Percentiles rank a stretch among this genome's conserved stretches.
These are phyloP conservation scores for Cebidichthys violaceus DNA, from an alignment of 2,113 vertebrate species.

Conservation along the genomic window DNA sequence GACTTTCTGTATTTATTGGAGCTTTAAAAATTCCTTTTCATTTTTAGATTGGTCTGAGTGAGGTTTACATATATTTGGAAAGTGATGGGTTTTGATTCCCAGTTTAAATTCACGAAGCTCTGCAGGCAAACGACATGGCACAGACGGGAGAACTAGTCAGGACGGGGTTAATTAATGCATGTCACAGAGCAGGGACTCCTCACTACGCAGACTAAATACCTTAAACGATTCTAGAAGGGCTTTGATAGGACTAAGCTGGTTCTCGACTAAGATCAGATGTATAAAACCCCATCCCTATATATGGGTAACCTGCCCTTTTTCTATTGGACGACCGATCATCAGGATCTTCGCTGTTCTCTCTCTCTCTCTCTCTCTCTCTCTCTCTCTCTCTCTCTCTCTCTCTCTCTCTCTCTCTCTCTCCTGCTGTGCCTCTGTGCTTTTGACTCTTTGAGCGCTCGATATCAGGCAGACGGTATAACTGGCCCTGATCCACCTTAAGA, in stretches of 20 bases:
- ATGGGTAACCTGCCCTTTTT: background rate
- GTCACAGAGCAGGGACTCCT: background rate
- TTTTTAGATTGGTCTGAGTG: too few species aligned
- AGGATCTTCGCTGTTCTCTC: background rate
- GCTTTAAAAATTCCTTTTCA: too few species aligned
- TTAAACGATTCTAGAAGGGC: background rate
- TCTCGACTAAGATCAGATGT: background rate
- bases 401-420: background rate
- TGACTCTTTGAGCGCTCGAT: background rate
- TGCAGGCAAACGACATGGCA: too few species aligned
- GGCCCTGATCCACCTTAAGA: constrained; percentile 13
- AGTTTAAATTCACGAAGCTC: too few species aligned
- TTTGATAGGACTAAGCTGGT: background rate
- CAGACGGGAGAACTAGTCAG: too few species aligned
- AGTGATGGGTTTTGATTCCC: too few species aligned
- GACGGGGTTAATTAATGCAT: too few species aligned
- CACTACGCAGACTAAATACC: background rate
- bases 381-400: background rate
- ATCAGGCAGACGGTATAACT: background rate
- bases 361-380: background rate
- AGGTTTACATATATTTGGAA: too few species aligned
- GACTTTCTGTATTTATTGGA: too few species aligned
- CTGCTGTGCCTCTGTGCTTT: background rate
- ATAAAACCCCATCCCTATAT: background rate
- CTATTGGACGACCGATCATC: background rate